These are phyloP conservation scores for Synanthedon formicaeformis DNA, from an alignment of 2,888 invertebrate species.

Conservation along the genomic window DNA sequence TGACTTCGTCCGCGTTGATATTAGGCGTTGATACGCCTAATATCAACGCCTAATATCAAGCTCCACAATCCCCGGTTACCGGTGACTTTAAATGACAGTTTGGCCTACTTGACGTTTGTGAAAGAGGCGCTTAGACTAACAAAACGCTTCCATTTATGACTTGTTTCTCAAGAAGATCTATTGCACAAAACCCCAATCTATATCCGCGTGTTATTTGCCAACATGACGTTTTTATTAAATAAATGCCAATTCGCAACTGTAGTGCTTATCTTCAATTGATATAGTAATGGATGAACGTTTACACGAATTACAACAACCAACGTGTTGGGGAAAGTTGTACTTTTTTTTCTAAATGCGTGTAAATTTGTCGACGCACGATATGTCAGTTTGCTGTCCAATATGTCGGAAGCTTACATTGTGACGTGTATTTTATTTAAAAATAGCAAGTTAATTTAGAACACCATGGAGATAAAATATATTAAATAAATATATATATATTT, in stretches of 20 bases:
- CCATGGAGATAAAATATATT: too few relatives aligned
- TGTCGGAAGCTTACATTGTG: not conserved
- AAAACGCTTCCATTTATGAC: not conserved
- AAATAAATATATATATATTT: too few relatives aligned
- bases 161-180: slow-evolving; percentile 34
- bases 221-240: slow-evolving; percentile 64
- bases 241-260: slow-evolving; percentile 31
- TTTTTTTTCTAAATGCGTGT: not conserved
- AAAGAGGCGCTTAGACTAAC: too few relatives aligned
- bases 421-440: too few relatives aligned
- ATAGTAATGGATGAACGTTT: not conserved
- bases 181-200: slow-evolving; percentile 53
- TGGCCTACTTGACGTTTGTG: too few relatives aligned
- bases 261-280: slow-evolving; percentile 12
- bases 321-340: too few relatives aligned
- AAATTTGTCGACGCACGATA: not conserved
- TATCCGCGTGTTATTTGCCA: slow-evolving; percentile 52
- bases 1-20: too few relatives aligned
- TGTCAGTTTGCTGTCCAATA: not conserved
- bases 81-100: too few relatives aligned
- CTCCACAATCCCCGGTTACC: too few relatives aligned
- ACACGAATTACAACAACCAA: not conserved
- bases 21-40: too few relatives aligned
- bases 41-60: too few relatives aligned
- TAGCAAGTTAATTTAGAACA: too few relatives aligned